Percentiles rank a stretch among this genome's conserved stretches.
These are phyloP conservation scores for Scaeva pyrastri DNA, from an alignment of 2,888 invertebrate species.

Conservation along the genomic window DNA sequence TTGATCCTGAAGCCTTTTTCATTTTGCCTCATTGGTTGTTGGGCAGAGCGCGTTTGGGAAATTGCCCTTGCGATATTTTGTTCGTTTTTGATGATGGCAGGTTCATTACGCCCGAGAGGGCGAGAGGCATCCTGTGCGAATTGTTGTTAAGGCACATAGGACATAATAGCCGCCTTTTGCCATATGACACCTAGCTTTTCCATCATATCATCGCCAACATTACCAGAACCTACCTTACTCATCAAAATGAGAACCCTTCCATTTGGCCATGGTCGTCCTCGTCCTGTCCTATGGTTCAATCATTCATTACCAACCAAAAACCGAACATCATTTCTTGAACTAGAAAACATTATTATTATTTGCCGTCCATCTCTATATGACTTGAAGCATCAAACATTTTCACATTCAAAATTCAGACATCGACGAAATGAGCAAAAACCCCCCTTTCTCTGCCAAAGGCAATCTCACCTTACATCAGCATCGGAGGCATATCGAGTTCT, in stretches of 20 bases:
- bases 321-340: slow-evolving; percentile 72
- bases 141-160: neutral
- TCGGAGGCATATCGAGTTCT: neutral
- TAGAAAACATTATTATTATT: slow-evolving; percentile 31
- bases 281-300: slow-evolving; percentile 8
- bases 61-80: slow-evolving; percentile 43
- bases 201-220: neutral
- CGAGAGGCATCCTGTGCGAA: too few relatives aligned
- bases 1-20: slow-evolving; percentile 21
- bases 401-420: slow-evolving; percentile 27
- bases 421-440: slow-evolving; percentile 27
- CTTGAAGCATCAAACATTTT: slow-evolving; percentile 33
- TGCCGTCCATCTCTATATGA: slow-evolving; percentile 8
- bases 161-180: slow-evolving; percentile 32
- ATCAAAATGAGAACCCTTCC: neutral
- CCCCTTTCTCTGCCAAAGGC: slow-evolving; percentile 44
- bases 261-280: neutral
- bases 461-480: slow-evolving; percentile 11
- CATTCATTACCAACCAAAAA: slow-evolving; percentile 37
- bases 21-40: slow-evolving; percentile 16
- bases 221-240: neutral
- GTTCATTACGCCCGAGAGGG: neutral
- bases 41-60: slow-evolving; percentile 47
- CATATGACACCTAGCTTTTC: slow-evolving; percentile 5
- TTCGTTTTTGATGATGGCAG: slow-evolving; percentile 30